Evolutionary conservation across 2,113 vertebrate species (phyloP).

Genomic region (Bettongia penicillata): DNA sequence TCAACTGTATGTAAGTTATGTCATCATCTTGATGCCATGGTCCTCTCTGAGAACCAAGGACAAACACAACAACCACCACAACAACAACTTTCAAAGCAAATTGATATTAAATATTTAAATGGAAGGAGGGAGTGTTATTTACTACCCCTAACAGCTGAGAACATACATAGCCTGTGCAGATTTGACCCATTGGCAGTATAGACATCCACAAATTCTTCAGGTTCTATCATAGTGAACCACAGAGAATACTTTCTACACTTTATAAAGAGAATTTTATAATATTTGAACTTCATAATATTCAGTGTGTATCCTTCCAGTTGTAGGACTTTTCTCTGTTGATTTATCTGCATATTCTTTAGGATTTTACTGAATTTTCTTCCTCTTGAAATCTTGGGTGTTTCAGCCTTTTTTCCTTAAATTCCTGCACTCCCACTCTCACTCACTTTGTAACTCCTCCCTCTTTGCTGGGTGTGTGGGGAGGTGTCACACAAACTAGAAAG

Average conservation of each 20-base stretch:
- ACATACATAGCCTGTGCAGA: too few species aligned
- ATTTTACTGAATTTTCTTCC: not conserved
- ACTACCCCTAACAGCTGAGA: not conserved
- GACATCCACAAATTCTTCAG: not conserved
- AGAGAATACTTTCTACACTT: not conserved
- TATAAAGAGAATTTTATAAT: not conserved
- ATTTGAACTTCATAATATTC: not conserved
- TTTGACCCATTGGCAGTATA: not conserved
- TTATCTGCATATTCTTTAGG: not conserved
- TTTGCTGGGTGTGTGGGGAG: not conserved
- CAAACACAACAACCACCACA: too few species aligned
- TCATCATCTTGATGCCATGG: too few species aligned
- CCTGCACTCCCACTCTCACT: not conserved
- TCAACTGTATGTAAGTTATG: too few species aligned
- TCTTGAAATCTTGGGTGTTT: not conserved
- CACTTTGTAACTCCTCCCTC: not conserved
- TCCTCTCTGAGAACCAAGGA: too few species aligned
- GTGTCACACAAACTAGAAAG: not conserved
- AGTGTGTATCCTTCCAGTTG: not conserved
- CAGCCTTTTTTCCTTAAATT: not conserved
- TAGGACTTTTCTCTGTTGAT: not conserved
- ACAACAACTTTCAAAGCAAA: not conserved
- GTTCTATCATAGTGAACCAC: not conserved
- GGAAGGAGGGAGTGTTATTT: not conserved
- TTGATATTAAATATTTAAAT: not conserved